Evolutionary conservation across 2,113 vertebrate genomes (phyloP).

Genomic region (Nematolebias whitei): DNA sequence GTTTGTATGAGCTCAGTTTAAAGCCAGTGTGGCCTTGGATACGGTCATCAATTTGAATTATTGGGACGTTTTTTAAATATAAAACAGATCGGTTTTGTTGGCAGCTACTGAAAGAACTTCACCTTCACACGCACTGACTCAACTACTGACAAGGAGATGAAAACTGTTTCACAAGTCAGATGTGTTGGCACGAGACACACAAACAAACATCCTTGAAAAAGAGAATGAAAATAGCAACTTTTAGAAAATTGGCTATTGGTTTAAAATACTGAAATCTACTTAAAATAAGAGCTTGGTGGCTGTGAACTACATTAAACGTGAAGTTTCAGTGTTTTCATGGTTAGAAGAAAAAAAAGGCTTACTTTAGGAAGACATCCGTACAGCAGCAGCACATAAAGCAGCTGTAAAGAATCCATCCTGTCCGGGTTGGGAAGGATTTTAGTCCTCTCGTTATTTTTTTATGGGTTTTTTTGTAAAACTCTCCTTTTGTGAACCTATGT

Average conservation of each 20-base stretch:
- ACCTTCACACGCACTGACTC: no score
- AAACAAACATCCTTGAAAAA: neutral
- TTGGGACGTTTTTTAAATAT: no score
- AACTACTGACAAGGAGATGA: no score
- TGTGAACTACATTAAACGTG: no score
- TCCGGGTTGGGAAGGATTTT: slow-evolving; percentile 8
- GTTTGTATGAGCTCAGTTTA: neutral
- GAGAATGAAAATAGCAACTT: neutral
- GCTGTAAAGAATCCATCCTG: slow-evolving; percentile 62
- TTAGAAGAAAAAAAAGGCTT: slow-evolving; percentile 21
- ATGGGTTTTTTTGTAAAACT: neutral
- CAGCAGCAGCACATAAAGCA: slow-evolving; percentile 49
- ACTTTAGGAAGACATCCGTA: slow-evolving; percentile 55
- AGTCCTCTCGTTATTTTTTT: neutral
- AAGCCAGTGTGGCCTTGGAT: neutral
- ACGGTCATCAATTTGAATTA: neutral
- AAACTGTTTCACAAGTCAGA: no score
- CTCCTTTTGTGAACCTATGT: neutral
- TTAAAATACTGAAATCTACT: no score
- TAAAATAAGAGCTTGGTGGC: no score
- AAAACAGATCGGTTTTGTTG: neutral
- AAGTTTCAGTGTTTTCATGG: no score
- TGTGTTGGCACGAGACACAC: no score
- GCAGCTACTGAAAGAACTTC: neutral
- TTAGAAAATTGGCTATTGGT: no score